Evolutionary conservation across 2,113 vertebrate genomes (phyloP), one percentile per base, ranked within the genome.

Genomic region (Phalacrocorax aristotelis): DNA sequence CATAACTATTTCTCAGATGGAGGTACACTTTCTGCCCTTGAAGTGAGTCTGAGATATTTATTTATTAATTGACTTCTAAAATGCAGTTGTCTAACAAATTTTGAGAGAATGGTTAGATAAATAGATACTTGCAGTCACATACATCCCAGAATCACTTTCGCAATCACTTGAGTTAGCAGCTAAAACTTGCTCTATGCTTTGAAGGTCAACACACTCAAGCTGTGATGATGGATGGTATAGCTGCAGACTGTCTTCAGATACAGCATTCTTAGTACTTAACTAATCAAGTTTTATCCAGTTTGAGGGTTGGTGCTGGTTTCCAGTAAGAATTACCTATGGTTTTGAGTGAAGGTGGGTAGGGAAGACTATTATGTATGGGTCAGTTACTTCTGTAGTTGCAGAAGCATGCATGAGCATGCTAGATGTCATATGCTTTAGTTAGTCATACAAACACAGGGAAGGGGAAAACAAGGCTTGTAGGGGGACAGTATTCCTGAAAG

Each of bases 61-160:
- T 71, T 82, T 22, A 93, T 86, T 90, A 32, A 93, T 77, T 91
- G 54, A 42, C 79, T 91, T 95, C 82, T 78, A 80, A 93, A 95
- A 78, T 86, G 40, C 55, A 62, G 38, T 93, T 90, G 55, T 32
- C 60, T 81, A 77, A 68, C 3, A 83, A 81, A 89, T 90, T 70
- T 34, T 46, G 54, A 83, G 21, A 57, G 7, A 88, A 83, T 29
- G 34, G 11, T 74, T 66, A 38, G 46, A 84, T 66, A 95, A 93
- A 89, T 77, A 94, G 64, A 36, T 20, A 52, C 21, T 71, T 70
- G 34, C 0, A 0, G 65, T 78, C 21, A 58, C 13, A 29, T 1
- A 2, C n/a, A 61, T 80, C 25, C 10, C 12, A 21, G 1, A 58
- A 66, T 66, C 49, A 38, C 17, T 95, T 34, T 32, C 17, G 22